Evolutionary conservation across 2,113 vertebrate species (phyloP).

Genomic region (Lycocorax pyrrhopterus): DNA sequence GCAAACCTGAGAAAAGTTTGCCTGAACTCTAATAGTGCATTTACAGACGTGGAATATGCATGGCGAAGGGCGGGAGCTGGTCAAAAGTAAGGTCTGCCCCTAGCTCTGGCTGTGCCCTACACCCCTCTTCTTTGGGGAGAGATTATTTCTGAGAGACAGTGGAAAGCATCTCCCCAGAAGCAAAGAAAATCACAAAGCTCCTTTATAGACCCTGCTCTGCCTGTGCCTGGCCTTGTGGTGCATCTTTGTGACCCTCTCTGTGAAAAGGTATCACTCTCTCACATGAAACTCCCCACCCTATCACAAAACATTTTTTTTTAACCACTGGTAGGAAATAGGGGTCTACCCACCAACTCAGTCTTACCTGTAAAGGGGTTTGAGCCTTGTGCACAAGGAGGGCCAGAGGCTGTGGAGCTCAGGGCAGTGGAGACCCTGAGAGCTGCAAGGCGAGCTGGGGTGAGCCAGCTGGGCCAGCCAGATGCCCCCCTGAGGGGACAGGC

Average conservation of each 20-base stretch:
- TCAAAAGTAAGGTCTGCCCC: not conserved
- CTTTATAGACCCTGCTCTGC: not conserved
- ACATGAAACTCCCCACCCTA: not conserved
- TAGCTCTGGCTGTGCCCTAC: not conserved
- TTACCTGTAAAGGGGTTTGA: rapidly evolving
- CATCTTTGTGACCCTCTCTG: not conserved
- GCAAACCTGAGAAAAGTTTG: not conserved
- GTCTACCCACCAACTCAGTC: not conserved
- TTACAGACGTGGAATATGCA: not conserved
- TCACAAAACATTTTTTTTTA: not conserved
- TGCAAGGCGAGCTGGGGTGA: rapidly evolving
- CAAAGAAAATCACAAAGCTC: not conserved
- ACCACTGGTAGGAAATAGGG: rapidly evolving
- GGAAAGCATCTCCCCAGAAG: not conserved
- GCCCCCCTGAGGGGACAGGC: not conserved
- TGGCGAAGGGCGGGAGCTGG: not conserved
- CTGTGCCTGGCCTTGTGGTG: rapidly evolving
- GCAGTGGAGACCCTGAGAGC: not conserved
- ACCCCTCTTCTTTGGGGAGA: not conserved
- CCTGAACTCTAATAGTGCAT: not conserved
- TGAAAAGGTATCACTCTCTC: not conserved
- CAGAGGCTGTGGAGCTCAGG: not conserved
- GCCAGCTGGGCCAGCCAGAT: not conserved
- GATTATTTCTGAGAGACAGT: not conserved
- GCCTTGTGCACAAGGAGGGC: not conserved